Base-by-base conservation (phyloP, 2,113 vertebrate species). In the Zapornia atra region DNA sequence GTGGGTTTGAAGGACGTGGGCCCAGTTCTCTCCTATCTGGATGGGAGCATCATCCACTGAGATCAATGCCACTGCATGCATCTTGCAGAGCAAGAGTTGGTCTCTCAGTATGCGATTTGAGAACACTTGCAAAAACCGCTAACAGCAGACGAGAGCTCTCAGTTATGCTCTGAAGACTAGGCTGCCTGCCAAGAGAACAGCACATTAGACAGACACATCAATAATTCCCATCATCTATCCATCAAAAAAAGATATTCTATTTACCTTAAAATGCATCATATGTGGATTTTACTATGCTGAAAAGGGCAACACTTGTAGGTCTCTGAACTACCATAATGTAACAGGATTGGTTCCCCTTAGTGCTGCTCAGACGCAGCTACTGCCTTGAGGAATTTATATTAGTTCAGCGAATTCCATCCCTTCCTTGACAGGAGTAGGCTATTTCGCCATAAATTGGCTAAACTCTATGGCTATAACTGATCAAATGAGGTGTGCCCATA, bases 351-450 rank as follows among this genome's bases (percentile, higher is more conserved):
- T 93, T 95, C 88, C 90, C 77, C 77, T 91, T 72, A 81, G 31
- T 53, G 86, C 72, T 90, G 61, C 83, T 90, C 76, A 78, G 72
- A 76, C 8, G 36, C 53, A 92, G 69, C 72, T 70, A 56, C 76
- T 84, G 90, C 92, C 86, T 91, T 48, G 73, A 96, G 95, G 91
- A 95, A 92, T 96, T 93, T 86, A n/a, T 82, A 91, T 77, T 86
- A 96, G 92, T 91, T 92, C 95, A 82, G 57, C 4, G 3, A 92
- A 75, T 96, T 88, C 65, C 34, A 61, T 82, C 48, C 78, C 38
- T 89, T 89, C 69, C 46, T 51, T 71, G 89, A 84, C 44, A 86
- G 56, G 18, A 91, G 40, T 10, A 15, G 51, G 53, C 42, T 91
- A 64, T 95, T 92, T 92, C 83, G 9, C 80, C 64, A 89, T 82